Conservation (phyloP, 2,113 vertebrate genomes). For the Coturnix japonica region DNA sequence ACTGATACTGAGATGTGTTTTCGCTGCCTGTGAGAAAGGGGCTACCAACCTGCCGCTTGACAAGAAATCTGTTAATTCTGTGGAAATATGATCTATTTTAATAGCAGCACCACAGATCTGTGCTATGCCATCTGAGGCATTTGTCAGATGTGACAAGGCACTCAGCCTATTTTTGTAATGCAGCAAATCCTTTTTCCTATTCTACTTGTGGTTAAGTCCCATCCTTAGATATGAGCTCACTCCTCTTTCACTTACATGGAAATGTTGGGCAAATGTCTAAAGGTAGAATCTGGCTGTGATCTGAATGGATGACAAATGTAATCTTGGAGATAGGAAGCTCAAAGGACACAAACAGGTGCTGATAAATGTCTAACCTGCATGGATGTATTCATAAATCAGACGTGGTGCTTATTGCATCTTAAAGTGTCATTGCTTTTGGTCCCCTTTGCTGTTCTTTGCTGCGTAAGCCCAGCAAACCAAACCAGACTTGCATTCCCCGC, state of each 20-base stretch:
- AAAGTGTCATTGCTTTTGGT: neutral
- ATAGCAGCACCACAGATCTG: neutral
- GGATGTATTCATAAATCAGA: neutral
- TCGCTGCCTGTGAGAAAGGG: neutral
- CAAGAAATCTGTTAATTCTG: neutral
- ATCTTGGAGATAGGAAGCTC: neutral
- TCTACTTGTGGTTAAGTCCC: slow-evolving; percentile 30
- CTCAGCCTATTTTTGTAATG: slow-evolving; percentile 48
- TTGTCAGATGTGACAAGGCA: slow-evolving; percentile 30
- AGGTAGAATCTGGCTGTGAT: slow-evolving; percentile 44
- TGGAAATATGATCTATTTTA: slow-evolving; percentile 29
- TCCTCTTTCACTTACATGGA: slow-evolving; percentile 25
- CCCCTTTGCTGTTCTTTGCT: neutral
- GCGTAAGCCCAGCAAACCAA: neutral
- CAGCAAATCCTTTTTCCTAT: slow-evolving; percentile 66
- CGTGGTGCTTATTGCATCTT: neutral
- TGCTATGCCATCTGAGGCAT: slow-evolving; percentile 14
- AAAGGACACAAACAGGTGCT: slow-evolving; percentile 26
- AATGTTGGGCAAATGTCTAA: neutral
- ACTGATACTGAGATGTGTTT: neutral
- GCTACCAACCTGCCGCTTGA: neutral
- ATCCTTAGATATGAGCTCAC: slow-evolving; percentile 50
- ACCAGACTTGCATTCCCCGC: neutral
- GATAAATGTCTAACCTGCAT: neutral
- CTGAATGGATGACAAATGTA: neutral